Percentiles rank a stretch among this genome's conserved stretches.
Conservation (phyloP, 92 coral and sea anemone species). For the Zoanthus solanderi region DNA sequence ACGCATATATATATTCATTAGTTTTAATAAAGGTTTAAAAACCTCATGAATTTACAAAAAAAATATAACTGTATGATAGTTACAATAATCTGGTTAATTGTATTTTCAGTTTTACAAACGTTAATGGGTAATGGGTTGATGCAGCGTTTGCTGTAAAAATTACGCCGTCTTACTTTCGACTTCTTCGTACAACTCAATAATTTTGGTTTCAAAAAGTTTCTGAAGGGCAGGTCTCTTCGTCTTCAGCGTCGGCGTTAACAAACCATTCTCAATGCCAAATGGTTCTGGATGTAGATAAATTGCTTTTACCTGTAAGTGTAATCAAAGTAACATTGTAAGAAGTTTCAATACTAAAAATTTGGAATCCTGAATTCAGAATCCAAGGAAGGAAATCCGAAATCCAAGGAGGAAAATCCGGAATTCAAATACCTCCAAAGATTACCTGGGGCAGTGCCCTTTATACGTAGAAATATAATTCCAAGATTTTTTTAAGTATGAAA, state of each 20-base stretch:
- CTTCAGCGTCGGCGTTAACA: constrained; percentile 86
- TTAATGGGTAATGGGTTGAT: background rate
- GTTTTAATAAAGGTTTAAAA: background rate
- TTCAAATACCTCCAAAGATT: too few species aligned
- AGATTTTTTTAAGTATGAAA: too few species aligned
- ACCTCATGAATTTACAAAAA: background rate
- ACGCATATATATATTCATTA: too few species aligned
- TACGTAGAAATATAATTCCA: too few species aligned
- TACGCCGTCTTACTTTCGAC: constrained; percentile 44
- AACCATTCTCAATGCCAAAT: constrained; percentile 83
- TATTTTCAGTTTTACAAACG: background rate
- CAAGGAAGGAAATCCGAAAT: too few species aligned
- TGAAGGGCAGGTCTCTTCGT: constrained; percentile 73
- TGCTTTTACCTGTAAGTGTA: constrained; percentile 70
- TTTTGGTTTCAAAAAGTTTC: constrained; percentile 61
- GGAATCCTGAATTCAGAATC: too few species aligned
- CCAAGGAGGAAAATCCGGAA: too few species aligned
- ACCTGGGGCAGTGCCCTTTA: too few species aligned
- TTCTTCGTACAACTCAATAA: constrained; percentile 70
- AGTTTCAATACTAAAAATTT: too few species aligned
- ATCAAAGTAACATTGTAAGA: background rate
- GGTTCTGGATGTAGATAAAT: constrained; percentile 79
- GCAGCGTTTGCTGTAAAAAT: background rate
- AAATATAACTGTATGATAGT: too few species aligned
- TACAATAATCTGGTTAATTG: too few species aligned